Evolutionary conservation across 2,113 vertebrate species (phyloP).

Genomic region (Callospermophilus lateralis): DNA sequence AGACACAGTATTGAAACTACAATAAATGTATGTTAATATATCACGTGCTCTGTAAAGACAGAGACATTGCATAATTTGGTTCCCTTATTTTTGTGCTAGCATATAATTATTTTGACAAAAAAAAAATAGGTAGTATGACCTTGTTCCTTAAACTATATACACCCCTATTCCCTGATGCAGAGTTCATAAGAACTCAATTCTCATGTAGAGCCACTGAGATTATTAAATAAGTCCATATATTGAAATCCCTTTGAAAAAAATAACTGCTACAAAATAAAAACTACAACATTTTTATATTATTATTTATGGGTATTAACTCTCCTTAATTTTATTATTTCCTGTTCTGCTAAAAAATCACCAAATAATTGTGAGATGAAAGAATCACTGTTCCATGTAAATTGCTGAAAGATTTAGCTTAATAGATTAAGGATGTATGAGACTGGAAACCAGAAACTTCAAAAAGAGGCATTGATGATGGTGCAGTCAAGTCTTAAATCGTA

Average conservation of each 20-base stretch:
- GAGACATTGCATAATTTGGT: neutral
- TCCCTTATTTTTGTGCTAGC: neutral
- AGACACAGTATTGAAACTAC: neutral
- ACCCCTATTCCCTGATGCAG: too few species aligned
- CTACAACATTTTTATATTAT: neutral
- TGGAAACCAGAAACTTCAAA: neutral
- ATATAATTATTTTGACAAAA: neutral
- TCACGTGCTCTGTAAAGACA: neutral
- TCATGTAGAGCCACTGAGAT: neutral
- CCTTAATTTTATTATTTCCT: neutral
- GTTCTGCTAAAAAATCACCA: neutral
- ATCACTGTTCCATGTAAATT: neutral
- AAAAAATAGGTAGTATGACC: too few species aligned
- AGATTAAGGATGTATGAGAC: neutral
- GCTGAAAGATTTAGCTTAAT: neutral
- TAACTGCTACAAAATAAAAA: neutral
- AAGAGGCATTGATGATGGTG: neutral
- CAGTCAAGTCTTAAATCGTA: neutral
- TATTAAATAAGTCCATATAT: neutral
- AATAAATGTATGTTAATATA: neutral
- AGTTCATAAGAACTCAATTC: neutral
- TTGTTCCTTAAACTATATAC: neutral
- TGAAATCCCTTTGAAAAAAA: neutral
- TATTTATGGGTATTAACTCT: neutral
- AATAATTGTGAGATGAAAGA: neutral